Base-by-base conservation (phyloP, 2,797 vertebrate genomes). In the Atherinosoma microstoma region DNA sequence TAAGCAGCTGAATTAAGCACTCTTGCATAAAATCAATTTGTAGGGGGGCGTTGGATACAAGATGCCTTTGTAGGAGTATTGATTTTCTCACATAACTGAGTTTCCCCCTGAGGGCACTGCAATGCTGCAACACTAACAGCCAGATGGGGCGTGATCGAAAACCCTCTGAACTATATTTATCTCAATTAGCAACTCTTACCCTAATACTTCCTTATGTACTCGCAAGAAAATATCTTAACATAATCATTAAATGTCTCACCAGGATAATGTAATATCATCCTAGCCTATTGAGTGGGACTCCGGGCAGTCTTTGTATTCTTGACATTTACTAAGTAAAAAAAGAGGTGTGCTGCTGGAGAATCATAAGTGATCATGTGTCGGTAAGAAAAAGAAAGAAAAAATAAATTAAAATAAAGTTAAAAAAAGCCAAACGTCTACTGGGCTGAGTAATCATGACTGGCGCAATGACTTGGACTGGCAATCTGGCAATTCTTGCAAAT, bases 11-110 rank as follows among this genome's bases (percentile, higher is more conserved):
- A 86, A 90, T 91, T 84, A 90, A 74, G 64, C 68, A 63, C 58
- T 72, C 67, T 63, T 83, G 78, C 74, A 65, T 83, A 67, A 84
- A 93, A 94, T 92, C 92, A 84, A 92, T 93, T 80, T 64, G 68
- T 63, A 30, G 51, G 22, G 81, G 67, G 58, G 42, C 18, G 66
- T 42, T 58, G 78, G 70, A 74, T 53, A 86, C 68, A 86, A 88
- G 91, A 89, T 29, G 82, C 53, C 80, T 91, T 90, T 67, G 89
- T 89, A 65, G 68, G 70, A 70, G 79, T 85, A 93, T 91, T 81
- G 86, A 90, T 90, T 93, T 82, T 90, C 83, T 70, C 64, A 84
- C 69, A 84, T 86, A 86, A 91, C 73, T 84, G 82, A 87, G 76
- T 84, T 79, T 85, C 70, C 61, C 80, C 80, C 73, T 2, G 58